These are phyloP conservation scores for Synergus laeviventris DNA, from an alignment of 2,888 invertebrate species.

Conservation along the genomic window DNA sequence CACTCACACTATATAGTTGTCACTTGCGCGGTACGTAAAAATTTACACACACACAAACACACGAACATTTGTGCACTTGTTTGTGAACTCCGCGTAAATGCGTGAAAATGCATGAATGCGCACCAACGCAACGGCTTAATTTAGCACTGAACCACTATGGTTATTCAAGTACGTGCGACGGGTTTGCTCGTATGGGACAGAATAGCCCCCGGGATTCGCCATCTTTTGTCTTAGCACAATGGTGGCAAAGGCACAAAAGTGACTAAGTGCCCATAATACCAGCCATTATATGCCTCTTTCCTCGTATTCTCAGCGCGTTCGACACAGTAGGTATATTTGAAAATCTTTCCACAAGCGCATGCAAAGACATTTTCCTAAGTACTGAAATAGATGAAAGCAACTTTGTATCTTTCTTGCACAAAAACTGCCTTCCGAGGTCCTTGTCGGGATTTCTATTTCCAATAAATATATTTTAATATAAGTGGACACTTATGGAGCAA, in stretches of 20 bases:
- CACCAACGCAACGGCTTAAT: constrained; percentile 63
- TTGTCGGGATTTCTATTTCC: too few relatives aligned
- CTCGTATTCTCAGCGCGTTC: constrained; percentile 42
- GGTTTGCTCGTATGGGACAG: constrained; percentile 63
- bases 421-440: too few relatives aligned
- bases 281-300: constrained; percentile 66
- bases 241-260: constrained; percentile 69
- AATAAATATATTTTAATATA: too few relatives aligned
- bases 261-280: constrained; percentile 73
- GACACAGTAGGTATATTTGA: constrained; percentile 16
- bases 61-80: constrained; percentile 41
- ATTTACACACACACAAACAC: not conserved
- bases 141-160: constrained; percentile 58
- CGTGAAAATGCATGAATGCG: constrained; percentile 38
- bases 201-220: constrained; percentile 69
- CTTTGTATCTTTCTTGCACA: not conserved
- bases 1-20: constrained; percentile 12
- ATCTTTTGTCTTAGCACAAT: constrained; percentile 73
- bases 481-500: too few relatives aligned
- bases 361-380: constrained; percentile 34
- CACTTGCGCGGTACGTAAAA: not conserved
- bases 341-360: constrained; percentile 12
- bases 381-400: constrained; percentile 1
- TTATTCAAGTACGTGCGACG: constrained; percentile 60
- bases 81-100: constrained; percentile 37